Base-by-base conservation (phyloP, 2,797 vertebrate genomes). In the Dromococcyx pavoninus region DNA sequence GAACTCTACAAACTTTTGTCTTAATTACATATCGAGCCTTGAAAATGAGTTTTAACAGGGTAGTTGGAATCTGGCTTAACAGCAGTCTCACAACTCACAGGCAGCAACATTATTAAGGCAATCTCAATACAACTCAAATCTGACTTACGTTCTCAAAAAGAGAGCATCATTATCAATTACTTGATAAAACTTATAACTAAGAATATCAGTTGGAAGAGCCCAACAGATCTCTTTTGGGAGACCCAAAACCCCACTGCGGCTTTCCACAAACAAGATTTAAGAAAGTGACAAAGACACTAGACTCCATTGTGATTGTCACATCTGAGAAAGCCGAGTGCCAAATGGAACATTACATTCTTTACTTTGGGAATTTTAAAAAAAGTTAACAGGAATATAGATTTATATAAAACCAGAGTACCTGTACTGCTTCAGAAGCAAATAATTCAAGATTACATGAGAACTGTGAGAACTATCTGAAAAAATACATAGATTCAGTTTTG, bases 121-220 rank as follows among this genome's bases (percentile, higher is more conserved):
- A 16, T 18, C 54, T 72, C 33, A 72, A 53, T 17, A 57, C 8
- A 70, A 43, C 46, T 67, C 41, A 86, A 30, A 60, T 8, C 33
- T 0, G 4, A 60, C 10, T 27, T 41, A 58, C 0, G 0, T 18
- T 67, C 22, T 84, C 41, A 35, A 25, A 65, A 60, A 46, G 4
- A 4, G 17, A 28, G 5, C 10, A 11, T 10, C 53, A 41, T 41
- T 17, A 71, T 8, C 53, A 32, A 14, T 7, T 58, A 71, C 11
- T 13, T 9, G 22, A 17, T 33, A 50, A 32, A 91, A 66, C 9
- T 48, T 14, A 0, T 44, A 75, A 41, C 30, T 66, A 66, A 51
- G 18, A 48, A 2, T 19, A 48, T 5, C n/a, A 43, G 17, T 1
- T 65, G 19, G 19, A 81, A 56, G 21, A 86, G 24, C 5, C 13